These are phyloP conservation scores for Microtus obscurus DNA, from an alignment of 2,797 vertebrate genomes.

Conservation along the genomic window DNA sequence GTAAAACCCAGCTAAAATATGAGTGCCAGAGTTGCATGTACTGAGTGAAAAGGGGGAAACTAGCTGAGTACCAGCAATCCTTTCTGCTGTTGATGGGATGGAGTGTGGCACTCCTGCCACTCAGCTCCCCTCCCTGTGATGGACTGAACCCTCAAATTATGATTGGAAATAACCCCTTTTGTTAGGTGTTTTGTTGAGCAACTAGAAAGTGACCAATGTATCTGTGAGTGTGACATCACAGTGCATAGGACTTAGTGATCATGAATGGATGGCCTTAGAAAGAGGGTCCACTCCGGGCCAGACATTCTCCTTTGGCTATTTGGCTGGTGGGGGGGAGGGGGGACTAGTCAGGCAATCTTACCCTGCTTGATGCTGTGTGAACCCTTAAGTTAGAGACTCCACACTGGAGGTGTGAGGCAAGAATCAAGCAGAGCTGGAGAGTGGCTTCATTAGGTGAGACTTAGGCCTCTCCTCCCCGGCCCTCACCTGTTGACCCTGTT, in stretches of 20 bases:
- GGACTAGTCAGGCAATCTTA: background rate
- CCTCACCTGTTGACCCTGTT: background rate
- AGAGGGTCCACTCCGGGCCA: background rate
- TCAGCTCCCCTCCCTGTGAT: background rate
- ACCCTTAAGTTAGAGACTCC: background rate
- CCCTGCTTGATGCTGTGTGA: background rate
- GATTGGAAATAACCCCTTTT: background rate
- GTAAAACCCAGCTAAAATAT: background rate
- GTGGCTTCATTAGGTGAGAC: background rate
- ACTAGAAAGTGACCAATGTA: background rate
- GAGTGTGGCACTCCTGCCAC: fast-evolving
- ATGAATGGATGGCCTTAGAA: background rate
- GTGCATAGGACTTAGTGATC: background rate
- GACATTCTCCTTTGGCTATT: background rate
- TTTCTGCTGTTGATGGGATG: background rate
- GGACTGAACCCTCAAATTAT: background rate
- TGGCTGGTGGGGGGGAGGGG: background rate
- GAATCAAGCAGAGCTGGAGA: background rate
- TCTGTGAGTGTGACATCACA: background rate
- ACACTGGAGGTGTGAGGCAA: background rate
- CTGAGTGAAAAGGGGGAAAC: background rate
- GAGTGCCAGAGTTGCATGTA: background rate
- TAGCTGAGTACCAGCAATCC: background rate
- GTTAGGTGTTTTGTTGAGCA: background rate
- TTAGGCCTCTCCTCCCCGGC: background rate